Evolutionary conservation across 2,113 vertebrate genomes (phyloP).

Genomic region (Myrmophylax atrothorax): DNA sequence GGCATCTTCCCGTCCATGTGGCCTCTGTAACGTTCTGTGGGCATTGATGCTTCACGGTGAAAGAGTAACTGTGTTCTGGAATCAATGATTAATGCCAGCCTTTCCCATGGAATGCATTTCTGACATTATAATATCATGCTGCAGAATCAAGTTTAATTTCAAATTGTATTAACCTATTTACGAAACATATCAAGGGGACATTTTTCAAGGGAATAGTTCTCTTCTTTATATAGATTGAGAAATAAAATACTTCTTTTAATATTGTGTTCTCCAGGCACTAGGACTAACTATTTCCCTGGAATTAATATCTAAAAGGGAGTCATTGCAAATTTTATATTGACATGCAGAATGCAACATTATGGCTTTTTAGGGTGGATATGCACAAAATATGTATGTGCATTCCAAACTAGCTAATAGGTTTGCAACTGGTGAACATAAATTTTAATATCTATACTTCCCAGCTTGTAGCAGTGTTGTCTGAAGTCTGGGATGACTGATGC

Average conservation of each 20-base stretch:
- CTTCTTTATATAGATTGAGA: conserved; percentile 52
- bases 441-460: conserved; percentile 72
- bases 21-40: background rate
- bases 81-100: conserved; percentile 3
- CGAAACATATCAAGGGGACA: conserved; percentile 34
- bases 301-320: conserved; percentile 58
- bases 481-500: conserved; percentile 69
- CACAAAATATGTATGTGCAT: conserved; percentile 47
- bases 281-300: conserved; percentile 51
- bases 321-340: conserved; percentile 49
- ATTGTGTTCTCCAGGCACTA: conserved; percentile 4
- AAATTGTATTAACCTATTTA: conserved; percentile 68
- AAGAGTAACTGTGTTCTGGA: background rate
- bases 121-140: conserved; percentile 47
- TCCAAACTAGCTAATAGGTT: conserved; percentile 61
- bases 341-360: background rate
- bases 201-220: conserved; percentile 59
- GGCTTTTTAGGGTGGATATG: conserved; percentile 51
- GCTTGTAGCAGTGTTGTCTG: conserved; percentile 66
- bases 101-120: conserved; percentile 31
- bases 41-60: background rate
- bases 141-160: conserved; percentile 61
- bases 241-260: conserved; percentile 69
- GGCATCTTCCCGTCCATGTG: background rate
- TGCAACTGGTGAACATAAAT: conserved; percentile 65